These are phyloP conservation scores for Drosophila cognata DNA, from an alignment of 2,888 invertebrate species.

Conservation along the genomic window DNA sequence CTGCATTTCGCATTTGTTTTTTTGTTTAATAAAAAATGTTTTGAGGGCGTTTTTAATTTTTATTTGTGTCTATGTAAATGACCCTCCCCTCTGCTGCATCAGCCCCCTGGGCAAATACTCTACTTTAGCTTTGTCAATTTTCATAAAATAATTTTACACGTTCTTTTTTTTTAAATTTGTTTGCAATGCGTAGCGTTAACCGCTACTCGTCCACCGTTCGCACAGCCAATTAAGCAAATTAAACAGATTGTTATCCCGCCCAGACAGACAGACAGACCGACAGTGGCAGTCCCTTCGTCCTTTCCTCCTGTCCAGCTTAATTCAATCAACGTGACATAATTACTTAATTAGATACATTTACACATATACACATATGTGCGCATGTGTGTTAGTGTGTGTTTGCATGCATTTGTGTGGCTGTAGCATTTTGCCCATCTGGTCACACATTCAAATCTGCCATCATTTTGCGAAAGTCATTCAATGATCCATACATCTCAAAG, in stretches of 20 bases:
- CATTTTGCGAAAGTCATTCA: constrained; percentile 91
- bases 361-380: constrained; percentile 6
- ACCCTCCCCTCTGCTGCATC: not conserved
- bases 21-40: constrained; percentile 41
- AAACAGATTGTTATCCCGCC: constrained; percentile 76
- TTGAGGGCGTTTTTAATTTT: constrained; percentile 24
- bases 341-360: constrained; percentile 73
- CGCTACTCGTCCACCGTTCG: constrained; percentile 61
- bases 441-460: constrained; percentile 90
- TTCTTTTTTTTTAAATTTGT: constrained; percentile 6
- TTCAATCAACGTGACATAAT: constrained; percentile 73
- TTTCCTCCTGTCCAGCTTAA: constrained; percentile 48
- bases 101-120: not conserved
- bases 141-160: constrained; percentile 15
- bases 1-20: constrained; percentile 19
- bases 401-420: not conserved
- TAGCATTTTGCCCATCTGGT: constrained; percentile 43
- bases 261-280: constrained; percentile 38
- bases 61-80: constrained; percentile 2
- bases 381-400: not conserved
- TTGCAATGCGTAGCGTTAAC: constrained; percentile 41
- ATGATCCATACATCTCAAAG: constrained; percentile 90
- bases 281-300: not conserved
- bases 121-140: constrained; percentile 34
- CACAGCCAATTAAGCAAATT: constrained; percentile 81